Base-by-base conservation (phyloP, 1,140 invertebrate genomes). In the Amyelois transitella region DNA sequence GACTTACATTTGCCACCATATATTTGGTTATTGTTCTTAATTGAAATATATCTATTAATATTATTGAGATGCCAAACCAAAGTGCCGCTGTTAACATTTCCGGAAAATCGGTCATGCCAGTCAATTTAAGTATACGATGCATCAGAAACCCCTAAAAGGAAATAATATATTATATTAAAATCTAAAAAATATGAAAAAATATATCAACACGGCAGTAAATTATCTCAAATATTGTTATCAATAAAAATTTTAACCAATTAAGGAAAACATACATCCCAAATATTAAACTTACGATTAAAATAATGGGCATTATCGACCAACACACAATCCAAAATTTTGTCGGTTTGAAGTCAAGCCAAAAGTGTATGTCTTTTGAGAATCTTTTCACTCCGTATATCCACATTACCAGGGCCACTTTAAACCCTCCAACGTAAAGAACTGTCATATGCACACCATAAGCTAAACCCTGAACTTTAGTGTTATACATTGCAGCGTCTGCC, bases 381-480 rank as follows among this genome's bases (percentile, higher is more conserved):
- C 58, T 77, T 38, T 67, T 54, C 10, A 76, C 60, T 6, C 78
- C 76, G 10, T 82, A 82, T 2, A 78, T 18, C 79, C 79, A 82
- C 79, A 80, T 80, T 0, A 82, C 62, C n/a, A 78, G 59, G 1
- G 69, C 66, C 2, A 70, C 67, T 63, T 68, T 78, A 22, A 72
- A 64, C 25, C 70, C 67, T 6, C 77, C 77, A 19, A 82, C 55
- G 49, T 77, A 82, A 10, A 75, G 56, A 19, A 65, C 61, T 12
- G 62, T 58, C 2, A 69, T 43, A 12, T 69, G 64, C 1, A 80
- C 25, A 6, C 77, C 77, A 10, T 58, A 50, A 20, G 66, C 53
- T 20, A 76, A 21, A 6, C 68, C 70, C n/a, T 47, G 50, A 19
- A 67, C 28, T 58, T 49, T 43, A 17, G 58, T 66, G 10, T 56